A percentile compares a stretch with the other conserved stretches of the same genome.
Evolutionary conservation across 1,140 invertebrate species (phyloP).

Genomic region (Aphelinus certus): DNA sequence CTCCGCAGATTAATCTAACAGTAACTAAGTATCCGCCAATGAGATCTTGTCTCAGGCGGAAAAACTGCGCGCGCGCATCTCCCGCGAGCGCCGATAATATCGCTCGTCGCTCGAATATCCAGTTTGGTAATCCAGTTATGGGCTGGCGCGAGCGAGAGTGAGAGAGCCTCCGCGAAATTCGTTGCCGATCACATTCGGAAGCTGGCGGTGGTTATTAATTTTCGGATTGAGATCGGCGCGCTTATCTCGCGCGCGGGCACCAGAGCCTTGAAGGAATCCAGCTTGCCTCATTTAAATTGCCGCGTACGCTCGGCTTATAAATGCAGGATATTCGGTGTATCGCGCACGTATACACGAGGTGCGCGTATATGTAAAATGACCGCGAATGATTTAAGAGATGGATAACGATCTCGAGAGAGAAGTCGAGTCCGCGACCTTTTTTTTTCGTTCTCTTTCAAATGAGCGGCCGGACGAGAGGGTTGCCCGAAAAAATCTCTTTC

Average conservation of each 20-base stretch:
- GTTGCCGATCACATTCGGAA: conserved; percentile 1
- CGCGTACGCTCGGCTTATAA: not conserved
- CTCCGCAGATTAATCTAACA: too few relatives aligned
- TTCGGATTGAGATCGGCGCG: not conserved
- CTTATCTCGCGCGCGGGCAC: conserved; percentile 1
- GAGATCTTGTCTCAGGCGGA: too few relatives aligned
- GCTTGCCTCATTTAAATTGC: conserved; percentile 17
- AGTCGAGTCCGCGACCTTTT: not conserved
- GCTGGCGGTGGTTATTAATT: conserved; percentile 13
- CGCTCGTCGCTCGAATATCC: not conserved
- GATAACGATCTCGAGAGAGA: conserved; percentile 32
- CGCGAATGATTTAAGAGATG: conserved; percentile 25
- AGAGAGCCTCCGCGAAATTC: not conserved
- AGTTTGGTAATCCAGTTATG: too few relatives aligned
- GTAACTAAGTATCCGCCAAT: too few relatives aligned
- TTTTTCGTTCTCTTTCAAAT: not conserved
- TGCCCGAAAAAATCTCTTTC: not conserved
- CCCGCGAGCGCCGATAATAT: not conserved
- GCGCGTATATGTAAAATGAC: not conserved
- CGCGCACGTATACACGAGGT: not conserved
- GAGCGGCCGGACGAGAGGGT: not conserved
- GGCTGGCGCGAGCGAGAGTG: too few relatives aligned
- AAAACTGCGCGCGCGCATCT: too few relatives aligned
- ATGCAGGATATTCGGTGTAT: not conserved
- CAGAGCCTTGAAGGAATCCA: conserved; percentile 11